These are phyloP conservation scores for Gandaritis pyraliata DNA, from an alignment of 2,888 invertebrate genomes.

Conservation along the genomic window DNA sequence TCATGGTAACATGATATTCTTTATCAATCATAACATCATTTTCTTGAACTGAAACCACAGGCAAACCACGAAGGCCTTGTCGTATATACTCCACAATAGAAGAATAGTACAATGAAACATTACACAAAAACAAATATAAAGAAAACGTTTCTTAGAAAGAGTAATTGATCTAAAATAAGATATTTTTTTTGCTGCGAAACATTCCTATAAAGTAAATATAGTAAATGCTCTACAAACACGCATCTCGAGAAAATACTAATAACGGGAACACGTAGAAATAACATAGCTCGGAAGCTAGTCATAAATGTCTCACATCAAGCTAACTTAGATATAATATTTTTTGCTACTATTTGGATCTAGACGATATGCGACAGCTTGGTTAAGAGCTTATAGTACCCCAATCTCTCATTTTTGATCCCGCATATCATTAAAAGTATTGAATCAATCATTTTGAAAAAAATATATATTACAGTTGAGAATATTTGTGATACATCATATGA, in stretches of 20 bases:
- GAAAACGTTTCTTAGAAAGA: not conserved
- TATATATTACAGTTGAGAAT: too few relatives aligned
- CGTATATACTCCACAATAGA: not conserved
- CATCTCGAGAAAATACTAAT: conserved; percentile 19
- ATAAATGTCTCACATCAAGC: conserved; percentile 2
- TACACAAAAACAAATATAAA: not conserved
- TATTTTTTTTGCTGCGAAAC: not conserved
- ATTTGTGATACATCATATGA: too few relatives aligned
- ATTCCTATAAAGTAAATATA: conserved; percentile 9
- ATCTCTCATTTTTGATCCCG: too few relatives aligned
- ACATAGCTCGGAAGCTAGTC: conserved; percentile 1
- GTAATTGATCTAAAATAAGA: conserved; percentile 3
- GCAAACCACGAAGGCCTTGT: too few relatives aligned
- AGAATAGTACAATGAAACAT: not conserved
- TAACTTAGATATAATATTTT: not conserved
- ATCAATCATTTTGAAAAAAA: too few relatives aligned
- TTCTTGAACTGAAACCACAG: too few relatives aligned
- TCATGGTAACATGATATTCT: too few relatives aligned
- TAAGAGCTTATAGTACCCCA: too few relatives aligned
- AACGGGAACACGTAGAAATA: conserved; percentile 22
- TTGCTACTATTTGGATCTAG: too few relatives aligned
- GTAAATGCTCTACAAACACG: conserved; percentile 23
- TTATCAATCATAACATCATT: too few relatives aligned
- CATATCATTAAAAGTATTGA: too few relatives aligned
- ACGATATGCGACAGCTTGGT: too few relatives aligned